Conservation (phyloP, 2,797 vertebrate genomes). For the Cryptoprocta ferox region DNA sequence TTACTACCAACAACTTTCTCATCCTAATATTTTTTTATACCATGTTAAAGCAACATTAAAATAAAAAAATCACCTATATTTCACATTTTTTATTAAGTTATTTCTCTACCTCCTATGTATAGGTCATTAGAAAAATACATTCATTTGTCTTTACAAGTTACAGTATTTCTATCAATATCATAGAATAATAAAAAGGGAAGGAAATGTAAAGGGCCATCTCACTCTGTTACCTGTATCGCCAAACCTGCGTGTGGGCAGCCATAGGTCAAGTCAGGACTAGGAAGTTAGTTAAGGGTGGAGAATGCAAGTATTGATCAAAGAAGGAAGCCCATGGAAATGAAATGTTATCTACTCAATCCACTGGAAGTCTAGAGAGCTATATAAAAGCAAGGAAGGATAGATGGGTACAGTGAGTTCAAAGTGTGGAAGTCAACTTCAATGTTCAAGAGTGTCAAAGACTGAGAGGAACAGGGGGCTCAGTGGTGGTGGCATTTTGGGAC, state of each 20-base stretch:
- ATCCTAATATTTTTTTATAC: constrained; percentile 24
- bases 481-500: neutral
- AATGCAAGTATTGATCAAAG: neutral
- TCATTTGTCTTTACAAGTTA: neutral
- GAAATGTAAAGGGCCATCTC: neutral
- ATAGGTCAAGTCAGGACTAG: neutral
- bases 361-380: neutral
- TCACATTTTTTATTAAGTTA: neutral
- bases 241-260: neutral
- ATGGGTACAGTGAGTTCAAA: neutral
- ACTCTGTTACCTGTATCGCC: neutral
- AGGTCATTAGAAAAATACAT: constrained; percentile 20
- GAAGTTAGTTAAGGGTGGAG: neutral
- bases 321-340: neutral
- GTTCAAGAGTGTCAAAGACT: neutral
- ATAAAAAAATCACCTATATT: neutral
- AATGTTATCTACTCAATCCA: neutral
- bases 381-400: neutral
- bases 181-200: neutral
- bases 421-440: neutral
- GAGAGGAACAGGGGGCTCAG: neutral
- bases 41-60: neutral
- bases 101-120: neutral
- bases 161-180: neutral
- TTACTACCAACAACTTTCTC: constrained; percentile 1